Percentiles rank a stretch among this genome's conserved stretches.
Conservation (phyloP, 1,140 invertebrate species). For the Trialeurodes vaporariorum region DNA sequence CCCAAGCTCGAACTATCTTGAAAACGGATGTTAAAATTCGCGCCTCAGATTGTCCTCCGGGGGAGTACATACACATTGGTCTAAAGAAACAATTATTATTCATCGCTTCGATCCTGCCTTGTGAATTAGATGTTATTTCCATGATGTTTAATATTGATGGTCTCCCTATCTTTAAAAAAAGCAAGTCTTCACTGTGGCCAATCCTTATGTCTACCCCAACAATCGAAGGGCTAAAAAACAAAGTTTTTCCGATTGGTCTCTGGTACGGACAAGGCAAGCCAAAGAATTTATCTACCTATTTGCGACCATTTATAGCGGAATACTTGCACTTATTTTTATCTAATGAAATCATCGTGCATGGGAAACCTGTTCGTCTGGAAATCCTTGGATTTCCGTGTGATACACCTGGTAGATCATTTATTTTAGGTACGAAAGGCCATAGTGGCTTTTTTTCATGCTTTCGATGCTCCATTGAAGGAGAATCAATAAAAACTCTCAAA, state of each 20-base stretch:
- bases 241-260: conserved; percentile 8
- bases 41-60: not conserved
- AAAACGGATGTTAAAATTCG: conserved; percentile 6
- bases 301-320: not conserved
- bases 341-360: not conserved
- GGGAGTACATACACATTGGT: conserved; percentile 2
- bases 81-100: not conserved
- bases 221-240: not conserved
- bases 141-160: conserved; percentile 23
- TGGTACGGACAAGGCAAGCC: conserved; percentile 6
- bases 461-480: conserved; percentile 2
- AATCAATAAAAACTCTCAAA: not conserved
- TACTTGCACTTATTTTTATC: not conserved
- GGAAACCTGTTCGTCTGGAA: not conserved
- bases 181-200: conserved; percentile 25
- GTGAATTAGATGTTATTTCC: not conserved
- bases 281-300: not conserved
- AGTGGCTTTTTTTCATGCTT: not conserved
- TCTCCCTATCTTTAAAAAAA: conserved; percentile 24
- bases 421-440: conserved; percentile 6
- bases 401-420: not conserved
- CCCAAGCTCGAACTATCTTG: conserved; percentile 7
- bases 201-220: conserved; percentile 17
- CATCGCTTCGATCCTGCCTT: not conserved
- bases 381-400: not conserved